Conservation (phyloP, 2,113 vertebrate genomes). For the Pyrgilauda ruficollis region DNA sequence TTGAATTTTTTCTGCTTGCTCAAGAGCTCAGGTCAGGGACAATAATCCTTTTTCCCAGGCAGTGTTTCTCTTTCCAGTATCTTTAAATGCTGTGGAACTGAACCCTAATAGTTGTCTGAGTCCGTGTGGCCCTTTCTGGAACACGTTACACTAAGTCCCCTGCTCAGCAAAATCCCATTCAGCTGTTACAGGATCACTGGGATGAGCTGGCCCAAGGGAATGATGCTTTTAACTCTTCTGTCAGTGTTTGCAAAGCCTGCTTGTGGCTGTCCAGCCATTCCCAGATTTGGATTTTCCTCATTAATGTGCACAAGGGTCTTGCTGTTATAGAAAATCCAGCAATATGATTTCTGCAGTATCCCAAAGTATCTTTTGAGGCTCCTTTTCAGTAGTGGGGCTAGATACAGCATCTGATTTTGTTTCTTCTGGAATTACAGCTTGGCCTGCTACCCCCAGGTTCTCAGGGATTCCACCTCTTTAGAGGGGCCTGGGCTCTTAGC, state of each 20-base stretch:
- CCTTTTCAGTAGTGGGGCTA: not conserved
- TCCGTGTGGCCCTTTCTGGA: not conserved
- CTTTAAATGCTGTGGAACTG: not conserved
- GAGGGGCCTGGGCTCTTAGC: not conserved
- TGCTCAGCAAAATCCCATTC: not conserved
- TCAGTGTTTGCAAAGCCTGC: not conserved
- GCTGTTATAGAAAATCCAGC: not conserved
- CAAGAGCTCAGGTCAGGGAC: not conserved
- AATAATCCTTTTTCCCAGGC: not conserved
- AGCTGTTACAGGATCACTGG: not conserved
- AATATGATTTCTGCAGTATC: not conserved
- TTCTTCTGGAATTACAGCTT: not conserved
- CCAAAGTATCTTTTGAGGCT: not conserved
- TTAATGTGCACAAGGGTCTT: not conserved
- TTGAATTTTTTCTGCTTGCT: not conserved
- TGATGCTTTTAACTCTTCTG: not conserved
- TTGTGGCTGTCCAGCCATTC: not conserved
- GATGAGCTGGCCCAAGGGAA: not conserved
- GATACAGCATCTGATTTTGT: fast-evolving
- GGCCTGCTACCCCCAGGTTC: not conserved
- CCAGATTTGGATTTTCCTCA: not conserved
- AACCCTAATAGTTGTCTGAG: not conserved
- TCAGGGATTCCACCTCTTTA: not conserved
- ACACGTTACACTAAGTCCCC: fast-evolving
- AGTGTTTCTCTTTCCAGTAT: not conserved